Percentiles rank a stretch among this genome's conserved stretches.
These are phyloP conservation scores for Pelagia noctiluca DNA, from an alignment of 30 jellyfish, hydroid and myxozoan species.

Conservation along the genomic window DNA sequence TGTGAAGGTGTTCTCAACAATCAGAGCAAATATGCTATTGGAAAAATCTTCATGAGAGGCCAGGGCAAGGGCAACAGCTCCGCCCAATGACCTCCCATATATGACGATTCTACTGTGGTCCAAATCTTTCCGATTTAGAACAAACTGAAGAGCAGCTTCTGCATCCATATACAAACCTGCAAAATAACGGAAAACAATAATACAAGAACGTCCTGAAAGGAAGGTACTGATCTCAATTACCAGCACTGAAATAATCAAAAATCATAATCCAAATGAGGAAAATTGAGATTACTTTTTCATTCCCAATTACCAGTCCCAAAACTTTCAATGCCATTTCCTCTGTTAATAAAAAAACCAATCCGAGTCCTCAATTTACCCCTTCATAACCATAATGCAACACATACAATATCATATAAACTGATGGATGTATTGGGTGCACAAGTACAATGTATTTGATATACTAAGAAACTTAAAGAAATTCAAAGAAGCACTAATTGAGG, in stretches of 20 bases:
- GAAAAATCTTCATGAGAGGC: constrained; percentile 72
- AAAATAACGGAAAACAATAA: neutral
- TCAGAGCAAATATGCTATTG: constrained; percentile 73
- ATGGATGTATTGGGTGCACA: too few species aligned
- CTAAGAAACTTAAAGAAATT: neutral
- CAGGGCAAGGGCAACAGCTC: constrained; percentile 87
- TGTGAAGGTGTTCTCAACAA: constrained; percentile 89
- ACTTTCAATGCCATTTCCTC: too few species aligned
- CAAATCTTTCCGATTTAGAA: constrained; percentile 75
- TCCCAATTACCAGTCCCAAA: too few species aligned
- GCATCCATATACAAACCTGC: constrained; percentile 86
- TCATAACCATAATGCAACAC: too few species aligned
- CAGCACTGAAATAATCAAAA: neutral
- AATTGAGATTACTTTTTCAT: too few species aligned
- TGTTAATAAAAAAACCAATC: too few species aligned
- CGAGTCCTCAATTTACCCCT: too few species aligned
- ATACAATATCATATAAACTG: too few species aligned
- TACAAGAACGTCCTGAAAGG: neutral
- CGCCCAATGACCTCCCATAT: constrained; percentile 94
- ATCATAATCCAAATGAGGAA: neutral
- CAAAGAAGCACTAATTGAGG: neutral
- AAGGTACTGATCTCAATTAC: neutral
- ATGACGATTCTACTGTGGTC: constrained; percentile 74
- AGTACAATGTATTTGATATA: too few species aligned
- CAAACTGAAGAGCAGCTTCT: constrained; percentile 82